Percentiles rank a stretch among this genome's conserved stretches.
Evolutionary conservation across 2,888 invertebrate genomes (phyloP).

Genomic region (Epirrhoe alternata): DNA sequence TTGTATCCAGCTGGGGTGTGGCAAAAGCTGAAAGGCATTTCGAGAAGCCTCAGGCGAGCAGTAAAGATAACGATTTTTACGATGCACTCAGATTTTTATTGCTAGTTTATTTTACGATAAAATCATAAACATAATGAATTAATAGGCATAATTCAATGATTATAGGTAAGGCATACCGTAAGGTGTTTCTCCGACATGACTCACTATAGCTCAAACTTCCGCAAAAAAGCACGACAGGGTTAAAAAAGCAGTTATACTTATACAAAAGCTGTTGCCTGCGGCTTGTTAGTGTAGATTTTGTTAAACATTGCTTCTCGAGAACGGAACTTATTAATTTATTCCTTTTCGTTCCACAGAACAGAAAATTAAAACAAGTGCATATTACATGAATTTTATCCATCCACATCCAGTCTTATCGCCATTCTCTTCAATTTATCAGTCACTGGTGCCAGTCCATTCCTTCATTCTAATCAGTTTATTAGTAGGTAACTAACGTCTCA

Average conservation of each 20-base stretch:
- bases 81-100: constrained; percentile 39
- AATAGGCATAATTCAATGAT: constrained; percentile 22
- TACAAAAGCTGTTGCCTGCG: not conserved
- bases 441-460: no score
- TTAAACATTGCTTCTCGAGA: no score
- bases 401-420: no score
- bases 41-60: constrained; percentile 23
- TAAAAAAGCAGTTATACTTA: not conserved
- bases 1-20: not conserved
- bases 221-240: not conserved
- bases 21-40: constrained; percentile 1
- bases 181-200: constrained; percentile 15
- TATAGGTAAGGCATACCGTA: constrained; percentile 14
- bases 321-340: no score
- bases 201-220: not conserved
- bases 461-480: no score
- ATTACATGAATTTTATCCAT: no score
- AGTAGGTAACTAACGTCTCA: no score
- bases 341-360: no score
- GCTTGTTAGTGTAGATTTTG: not conserved
- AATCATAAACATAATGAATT: constrained; percentile 34
- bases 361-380: no score
- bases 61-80: constrained; percentile 37
- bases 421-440: no score
- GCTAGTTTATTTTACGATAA: constrained; percentile 37